Evolutionary conservation across 2,888 invertebrate species (phyloP).

Genomic region (Lepidochrysops patricia): DNA sequence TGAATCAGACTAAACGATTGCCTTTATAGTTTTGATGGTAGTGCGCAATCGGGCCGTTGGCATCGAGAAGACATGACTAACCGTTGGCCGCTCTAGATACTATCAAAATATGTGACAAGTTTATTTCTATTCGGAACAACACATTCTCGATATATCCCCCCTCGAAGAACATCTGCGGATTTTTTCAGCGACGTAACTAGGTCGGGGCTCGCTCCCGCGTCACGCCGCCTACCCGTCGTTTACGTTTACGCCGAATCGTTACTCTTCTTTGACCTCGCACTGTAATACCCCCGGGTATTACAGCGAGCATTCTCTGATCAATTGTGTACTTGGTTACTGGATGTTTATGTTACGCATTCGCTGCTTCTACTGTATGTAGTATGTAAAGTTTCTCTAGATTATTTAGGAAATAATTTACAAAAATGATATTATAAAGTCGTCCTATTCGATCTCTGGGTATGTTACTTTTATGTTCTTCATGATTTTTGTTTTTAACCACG

Average conservation of each 20-base stretch:
- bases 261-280: slow-evolving; percentile 41
- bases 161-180: slow-evolving; percentile 68
- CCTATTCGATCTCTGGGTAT: background rate
- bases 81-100: slow-evolving; percentile 69
- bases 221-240: slow-evolving; percentile 43
- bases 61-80: slow-evolving; percentile 70
- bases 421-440: too few species aligned
- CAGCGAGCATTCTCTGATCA: slow-evolving; percentile 13
- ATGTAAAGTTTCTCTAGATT: too few species aligned
- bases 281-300: slow-evolving; percentile 14
- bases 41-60: slow-evolving; percentile 60
- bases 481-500: too few species aligned
- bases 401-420: too few species aligned
- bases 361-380: too few species aligned
- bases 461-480: too few species aligned
- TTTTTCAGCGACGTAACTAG: slow-evolving; percentile 72
- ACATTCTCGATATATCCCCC: slow-evolving; percentile 68
- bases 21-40: slow-evolving; percentile 63
- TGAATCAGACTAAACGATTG: slow-evolving; percentile 66
- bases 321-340: slow-evolving; percentile 2
- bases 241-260: slow-evolving; percentile 65
- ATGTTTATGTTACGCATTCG: background rate
- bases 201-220: slow-evolving; percentile 71
- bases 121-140: slow-evolving; percentile 74
- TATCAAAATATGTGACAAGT: slow-evolving; percentile 75